Conservation (phyloP, 2,113 vertebrate genomes). For the Elaphurus davidianus region DNA sequence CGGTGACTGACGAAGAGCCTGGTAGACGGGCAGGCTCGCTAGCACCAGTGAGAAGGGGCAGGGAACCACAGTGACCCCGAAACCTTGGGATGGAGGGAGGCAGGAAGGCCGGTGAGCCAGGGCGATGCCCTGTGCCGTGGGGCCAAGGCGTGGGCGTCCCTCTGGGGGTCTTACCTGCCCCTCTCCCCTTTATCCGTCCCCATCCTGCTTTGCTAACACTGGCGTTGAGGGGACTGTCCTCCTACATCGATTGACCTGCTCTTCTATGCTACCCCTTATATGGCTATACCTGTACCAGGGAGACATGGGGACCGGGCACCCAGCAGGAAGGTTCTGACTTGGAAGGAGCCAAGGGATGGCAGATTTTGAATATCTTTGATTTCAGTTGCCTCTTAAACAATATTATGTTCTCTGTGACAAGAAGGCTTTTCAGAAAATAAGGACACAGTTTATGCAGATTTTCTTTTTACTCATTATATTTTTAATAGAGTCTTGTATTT, state of each 20-base stretch:
- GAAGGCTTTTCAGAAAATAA: slow-evolving; percentile 60
- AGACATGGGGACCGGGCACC: neutral
- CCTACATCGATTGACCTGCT: neutral
- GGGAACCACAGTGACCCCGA: rapidly evolving
- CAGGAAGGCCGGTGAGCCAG: rapidly evolving
- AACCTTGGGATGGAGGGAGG: too few species aligned
- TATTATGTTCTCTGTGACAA: slow-evolving; percentile 31
- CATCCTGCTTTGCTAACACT: neutral
- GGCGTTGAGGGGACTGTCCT: neutral
- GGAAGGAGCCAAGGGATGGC: neutral
- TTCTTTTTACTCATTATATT: slow-evolving; percentile 52
- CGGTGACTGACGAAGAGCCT: neutral
- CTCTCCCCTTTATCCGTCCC: rapidly evolving
- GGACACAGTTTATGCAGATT: neutral
- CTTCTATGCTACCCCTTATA: rapidly evolving
- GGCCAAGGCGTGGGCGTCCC: neutral
- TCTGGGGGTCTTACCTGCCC: neutral
- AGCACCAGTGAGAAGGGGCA: neutral
- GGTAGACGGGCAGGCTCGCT: neutral
- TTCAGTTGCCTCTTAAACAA: slow-evolving; percentile 56
- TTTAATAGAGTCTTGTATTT: slow-evolving; percentile 57
- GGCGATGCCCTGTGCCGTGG: neutral
- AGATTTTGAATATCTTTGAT: neutral
- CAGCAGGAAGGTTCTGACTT: neutral
- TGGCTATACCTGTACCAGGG: rapidly evolving